phyloP scores from a whole-genome alignment of 2,797 vertebrate species.

The Macropus fuliginosus region DNA sequence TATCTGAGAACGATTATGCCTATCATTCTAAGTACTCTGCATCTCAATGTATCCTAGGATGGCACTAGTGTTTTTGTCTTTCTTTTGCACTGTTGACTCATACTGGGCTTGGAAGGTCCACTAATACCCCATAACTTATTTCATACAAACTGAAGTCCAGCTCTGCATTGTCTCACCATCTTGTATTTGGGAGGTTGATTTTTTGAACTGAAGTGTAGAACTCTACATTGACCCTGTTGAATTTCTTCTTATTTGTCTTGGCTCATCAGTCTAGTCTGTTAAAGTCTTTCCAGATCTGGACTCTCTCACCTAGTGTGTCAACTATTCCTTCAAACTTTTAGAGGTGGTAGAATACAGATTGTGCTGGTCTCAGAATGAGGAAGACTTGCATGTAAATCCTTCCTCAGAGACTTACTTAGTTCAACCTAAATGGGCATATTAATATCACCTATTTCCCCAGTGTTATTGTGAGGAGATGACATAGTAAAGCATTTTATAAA shows the following conservation, averaged over 20 bases:
- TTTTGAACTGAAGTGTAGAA: not conserved
- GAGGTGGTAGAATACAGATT: not conserved
- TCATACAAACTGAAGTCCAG: not conserved
- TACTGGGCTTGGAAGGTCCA: not conserved
- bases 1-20: not conserved
- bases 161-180: not conserved
- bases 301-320: not conserved
- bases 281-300: not conserved
- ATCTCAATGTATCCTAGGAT: not conserved
- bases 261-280: not conserved
- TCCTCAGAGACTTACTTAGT: not conserved
- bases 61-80: not conserved
- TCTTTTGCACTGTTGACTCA: not conserved
- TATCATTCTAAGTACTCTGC: not conserved
- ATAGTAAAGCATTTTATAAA: not conserved
- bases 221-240: not conserved
- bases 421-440: not conserved
- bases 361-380: not conserved
- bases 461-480: not conserved
- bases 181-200: not conserved
- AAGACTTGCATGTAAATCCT: not conserved
- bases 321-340: not conserved
- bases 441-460: not conserved
- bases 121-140: not conserved
- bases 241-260: not conserved